Evolutionary conservation across 2,113 vertebrate species (phyloP).

Genomic region (Melanocharis versteri): DNA sequence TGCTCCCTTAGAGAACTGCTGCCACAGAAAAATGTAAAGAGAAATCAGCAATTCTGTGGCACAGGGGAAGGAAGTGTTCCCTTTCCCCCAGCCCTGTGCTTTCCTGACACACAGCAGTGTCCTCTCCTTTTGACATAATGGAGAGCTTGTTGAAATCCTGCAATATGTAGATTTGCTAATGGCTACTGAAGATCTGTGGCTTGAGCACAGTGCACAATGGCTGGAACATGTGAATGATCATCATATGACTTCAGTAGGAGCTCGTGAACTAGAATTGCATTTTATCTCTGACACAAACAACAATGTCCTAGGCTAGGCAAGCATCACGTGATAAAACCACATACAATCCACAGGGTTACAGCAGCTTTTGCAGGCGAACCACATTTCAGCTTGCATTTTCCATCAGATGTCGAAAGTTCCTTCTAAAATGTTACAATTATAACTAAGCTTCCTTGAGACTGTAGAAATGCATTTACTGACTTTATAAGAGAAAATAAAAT

Average conservation of each 20-base stretch:
- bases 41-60: neutral
- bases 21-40: neutral
- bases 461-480: neutral
- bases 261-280: slow-evolving; percentile 81
- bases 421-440: slow-evolving; percentile 12
- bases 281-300: slow-evolving; percentile 77
- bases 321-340: slow-evolving; percentile 79
- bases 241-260: slow-evolving; percentile 85
- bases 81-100: neutral
- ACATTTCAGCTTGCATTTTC: slow-evolving; percentile 53
- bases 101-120: neutral
- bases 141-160: slow-evolving; percentile 12
- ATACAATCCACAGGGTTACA: slow-evolving; percentile 67
- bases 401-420: slow-evolving; percentile 57
- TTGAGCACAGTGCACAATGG: slow-evolving; percentile 74
- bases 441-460: neutral
- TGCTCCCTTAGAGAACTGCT: neutral
- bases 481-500: neutral
- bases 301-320: slow-evolving; percentile 68
- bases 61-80: neutral
- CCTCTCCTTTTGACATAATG: neutral
- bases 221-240: slow-evolving; percentile 80
- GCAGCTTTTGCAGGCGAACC: slow-evolving; percentile 58
- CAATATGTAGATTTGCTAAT: slow-evolving; percentile 49
- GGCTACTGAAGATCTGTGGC: slow-evolving; percentile 35